These are phyloP conservation scores for Allochrocebus solatus DNA, from an alignment of 2,797 vertebrate genomes.

Conservation along the genomic window DNA sequence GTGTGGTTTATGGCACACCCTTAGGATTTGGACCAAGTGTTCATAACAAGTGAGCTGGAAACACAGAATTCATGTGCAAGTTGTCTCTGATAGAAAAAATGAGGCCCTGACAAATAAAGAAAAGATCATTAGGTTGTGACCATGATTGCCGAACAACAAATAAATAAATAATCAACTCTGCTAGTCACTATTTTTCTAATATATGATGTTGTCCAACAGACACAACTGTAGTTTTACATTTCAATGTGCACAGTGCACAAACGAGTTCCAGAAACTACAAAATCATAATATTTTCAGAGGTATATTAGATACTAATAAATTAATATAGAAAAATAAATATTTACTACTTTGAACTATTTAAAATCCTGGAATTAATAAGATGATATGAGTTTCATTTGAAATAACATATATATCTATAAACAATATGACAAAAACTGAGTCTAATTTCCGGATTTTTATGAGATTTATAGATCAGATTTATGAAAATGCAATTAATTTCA, in stretches of 20 bases:
- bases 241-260: neutral
- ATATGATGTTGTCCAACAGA: neutral
- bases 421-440: neutral
- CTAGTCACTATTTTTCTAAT: neutral
- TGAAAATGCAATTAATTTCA: constrained; percentile 74
- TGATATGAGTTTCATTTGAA: neutral
- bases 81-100: neutral
- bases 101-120: accelerated
- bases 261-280: neutral
- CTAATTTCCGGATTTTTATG: constrained; percentile 42
- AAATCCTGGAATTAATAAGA: neutral
- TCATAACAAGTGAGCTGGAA: neutral
- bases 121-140: neutral
- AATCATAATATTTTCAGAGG: neutral
- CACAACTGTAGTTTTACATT: neutral
- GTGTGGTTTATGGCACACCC: accelerated
- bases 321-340: neutral
- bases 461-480: constrained; percentile 65
- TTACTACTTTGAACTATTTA: neutral
- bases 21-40: accelerated
- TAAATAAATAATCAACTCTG: neutral
- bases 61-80: accelerated
- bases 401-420: constrained; percentile 14
- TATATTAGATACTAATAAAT: neutral
- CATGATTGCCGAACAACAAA: neutral